phyloP scores from a whole-genome alignment of 1,140 invertebrate genomes.

The Magallana ariakensis region DNA sequence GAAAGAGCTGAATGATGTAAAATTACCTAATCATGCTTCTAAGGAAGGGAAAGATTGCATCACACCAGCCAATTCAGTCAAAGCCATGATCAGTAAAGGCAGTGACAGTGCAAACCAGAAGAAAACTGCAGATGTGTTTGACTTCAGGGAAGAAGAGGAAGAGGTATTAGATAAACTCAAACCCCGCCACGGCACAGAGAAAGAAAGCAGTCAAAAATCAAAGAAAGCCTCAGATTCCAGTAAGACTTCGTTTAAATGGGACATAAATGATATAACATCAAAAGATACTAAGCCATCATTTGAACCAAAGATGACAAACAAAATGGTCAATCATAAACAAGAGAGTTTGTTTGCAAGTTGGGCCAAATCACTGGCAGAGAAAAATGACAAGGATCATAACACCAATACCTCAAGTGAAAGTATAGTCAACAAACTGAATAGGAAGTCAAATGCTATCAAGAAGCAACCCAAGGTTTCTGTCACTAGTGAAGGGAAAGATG shows the following conservation, averaged over 20 bases:
- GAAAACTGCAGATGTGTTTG: constrained; percentile 61
- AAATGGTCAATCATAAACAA: constrained; percentile 27
- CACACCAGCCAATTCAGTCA: not conserved
- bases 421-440: not conserved
- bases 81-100: not conserved
- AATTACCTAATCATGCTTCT: not conserved
- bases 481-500: not conserved
- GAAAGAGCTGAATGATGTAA: not conserved
- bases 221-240: constrained; percentile 33
- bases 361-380: constrained; percentile 36
- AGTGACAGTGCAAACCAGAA: not conserved
- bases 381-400: constrained; percentile 20
- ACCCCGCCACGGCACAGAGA: constrained; percentile 1
- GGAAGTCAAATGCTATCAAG: constrained; percentile 3
- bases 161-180: constrained; percentile 40
- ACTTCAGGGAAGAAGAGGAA: constrained; percentile 63
- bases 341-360: constrained; percentile 43
- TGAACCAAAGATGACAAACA: constrained; percentile 16
- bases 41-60: not conserved
- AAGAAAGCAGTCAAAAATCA: constrained; percentile 45
- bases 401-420: not conserved
- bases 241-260: constrained; percentile 11
- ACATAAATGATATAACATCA: not conserved
- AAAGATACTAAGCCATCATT: constrained; percentile 23
- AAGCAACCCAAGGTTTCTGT: not conserved